Conservation (phyloP, 2,113 vertebrate genomes). For the Rhynchopsitta pachyrhyncha region DNA sequence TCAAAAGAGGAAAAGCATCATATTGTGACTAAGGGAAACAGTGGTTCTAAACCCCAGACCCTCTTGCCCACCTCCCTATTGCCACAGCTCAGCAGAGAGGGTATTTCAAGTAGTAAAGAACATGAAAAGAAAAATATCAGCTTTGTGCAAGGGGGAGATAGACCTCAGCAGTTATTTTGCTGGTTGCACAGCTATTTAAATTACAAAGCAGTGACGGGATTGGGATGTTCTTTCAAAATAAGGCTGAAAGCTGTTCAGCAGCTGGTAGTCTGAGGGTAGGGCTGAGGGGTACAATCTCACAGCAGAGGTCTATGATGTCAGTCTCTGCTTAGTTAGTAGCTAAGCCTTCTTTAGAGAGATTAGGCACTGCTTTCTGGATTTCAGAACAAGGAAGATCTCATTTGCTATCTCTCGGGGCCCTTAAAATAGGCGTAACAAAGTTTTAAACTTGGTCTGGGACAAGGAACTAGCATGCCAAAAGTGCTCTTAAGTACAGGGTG, state of each 20-base stretch:
- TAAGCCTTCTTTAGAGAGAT: background rate
- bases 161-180: background rate
- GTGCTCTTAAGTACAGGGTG: background rate
- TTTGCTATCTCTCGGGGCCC: background rate
- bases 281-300: background rate
- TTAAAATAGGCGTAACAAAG: background rate
- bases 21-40: background rate
- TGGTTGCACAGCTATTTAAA: background rate
- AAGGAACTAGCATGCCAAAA: background rate
- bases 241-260: background rate
- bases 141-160: constrained; percentile 20
- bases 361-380: background rate
- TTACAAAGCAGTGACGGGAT: background rate
- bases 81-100: background rate
- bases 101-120: background rate
- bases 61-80: background rate
- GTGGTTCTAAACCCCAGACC: background rate
- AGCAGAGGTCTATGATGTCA: background rate
- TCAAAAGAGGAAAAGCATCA: background rate
- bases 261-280: background rate
- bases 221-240: background rate
- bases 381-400: background rate
- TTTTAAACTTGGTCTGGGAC: background rate
- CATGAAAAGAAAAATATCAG: background rate
- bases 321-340: background rate